Base-by-base conservation (phyloP, 1,140 invertebrate species). In the Anthonomus grandis region DNA sequence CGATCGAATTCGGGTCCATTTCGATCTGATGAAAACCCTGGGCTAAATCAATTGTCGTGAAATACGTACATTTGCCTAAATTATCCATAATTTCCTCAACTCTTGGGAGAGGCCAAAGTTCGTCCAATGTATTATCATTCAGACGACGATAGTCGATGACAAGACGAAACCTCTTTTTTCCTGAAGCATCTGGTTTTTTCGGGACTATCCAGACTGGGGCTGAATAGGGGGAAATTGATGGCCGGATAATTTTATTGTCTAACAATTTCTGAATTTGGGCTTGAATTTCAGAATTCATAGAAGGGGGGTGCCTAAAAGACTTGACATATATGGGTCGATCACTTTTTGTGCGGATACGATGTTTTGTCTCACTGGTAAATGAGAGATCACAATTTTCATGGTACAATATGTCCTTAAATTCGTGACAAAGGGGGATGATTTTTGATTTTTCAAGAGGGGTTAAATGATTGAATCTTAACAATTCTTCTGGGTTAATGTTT, bases 61-160 rank as follows among this genome's bases (percentile, higher is more conserved):
- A 82, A 59, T 74, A 78, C 41, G 66, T 69, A 27, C 68, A 65
- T 13, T 72, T 72, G 3, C 71, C 71, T n/a, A 82, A 46, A 24
- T 71, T 67, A 58, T 81, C 74, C 45, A 76, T 48, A 18, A 74
- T 74, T 13, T 80, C 76, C 3, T 71, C 67, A 10, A 82, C 80
- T 10, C 74, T 58, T 9, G 80, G 80, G 1, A 83, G 51, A 1
- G 81, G 81, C 64, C 75, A 83, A 31, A 57, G 65, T 62, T 83
- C 79, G 5, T 64, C 65, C 19, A 75, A 62, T 10, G 71, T 54
- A 27, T 75, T 34, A 37, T 73, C 65, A 61, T 78, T 77, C 27
- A 76, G 37, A 57, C 72, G 71, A 41, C 74, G 36, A 57, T 71
- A 77, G 59, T 76, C 75, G 8, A 75, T 62, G 12, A 75, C 70